Base-by-base conservation (phyloP, 2,888 invertebrate species). In the Clunio marinus region DNA sequence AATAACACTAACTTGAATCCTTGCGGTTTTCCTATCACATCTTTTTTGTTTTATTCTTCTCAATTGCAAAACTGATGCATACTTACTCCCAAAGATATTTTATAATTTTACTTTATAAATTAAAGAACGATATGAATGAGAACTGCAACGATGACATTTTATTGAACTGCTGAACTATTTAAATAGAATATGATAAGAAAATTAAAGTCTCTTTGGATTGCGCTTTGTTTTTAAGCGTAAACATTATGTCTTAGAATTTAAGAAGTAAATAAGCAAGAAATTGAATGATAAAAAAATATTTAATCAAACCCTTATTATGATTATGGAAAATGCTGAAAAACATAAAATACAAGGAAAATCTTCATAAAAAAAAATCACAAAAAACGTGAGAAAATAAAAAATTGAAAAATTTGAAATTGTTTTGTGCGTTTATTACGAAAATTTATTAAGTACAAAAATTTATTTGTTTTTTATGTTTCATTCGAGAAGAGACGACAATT, bases 61-160 rank as follows among this genome's bases (percentile, higher is more conserved):
- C 35, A 32, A 32, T 32, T 32, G 35, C 5, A 32, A 41, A 51
- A 51, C 51, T 51, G 51, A 51, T 22, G n/a, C n/a, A n/a, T n/a
- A n/a, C n/a, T n/a, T n/a, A 51, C 51, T 51, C 51, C 51, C 51
- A 51, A 51, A 51, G 51, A 51, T 51, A 51, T 51, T 51, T 51
- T 51, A 22, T 2, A 51, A 51, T 8, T 51, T 51, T 51, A 17
- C 17, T 3, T n/a, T n/a, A 13, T 17, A 51, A 51, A n/a, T 22
- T 51, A 22, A 8, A n/a, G 7, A 51, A 51, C 51, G 41, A 41
- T n/a, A 32, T 41, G 7, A 13, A 10, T 41, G 41, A 41, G 13
- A 41, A 41, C n/a, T 45, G 45, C 15, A 15, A 7, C 13, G n/a
- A n/a, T n/a, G 45, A 15, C 45, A 45, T 32, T 32, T 32, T 5